Percentiles rank a stretch among this genome's conserved stretches.
Conservation (phyloP, 2,797 vertebrate genomes). For the Simalia tracyae region DNA sequence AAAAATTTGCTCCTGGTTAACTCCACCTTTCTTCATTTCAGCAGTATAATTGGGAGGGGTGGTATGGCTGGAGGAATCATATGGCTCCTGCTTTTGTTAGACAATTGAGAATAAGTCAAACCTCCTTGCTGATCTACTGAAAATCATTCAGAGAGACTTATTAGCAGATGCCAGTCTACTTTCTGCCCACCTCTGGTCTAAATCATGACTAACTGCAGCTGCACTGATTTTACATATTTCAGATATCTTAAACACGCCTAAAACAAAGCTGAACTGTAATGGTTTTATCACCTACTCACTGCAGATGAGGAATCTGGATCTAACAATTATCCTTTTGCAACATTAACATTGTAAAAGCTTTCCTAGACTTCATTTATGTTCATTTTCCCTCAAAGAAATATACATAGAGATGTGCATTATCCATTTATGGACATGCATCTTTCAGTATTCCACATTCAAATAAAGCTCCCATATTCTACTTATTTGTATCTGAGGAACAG, state of each 20-base stretch:
- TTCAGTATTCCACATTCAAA: not conserved
- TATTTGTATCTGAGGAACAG: conserved; percentile 18
- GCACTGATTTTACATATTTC: not conserved
- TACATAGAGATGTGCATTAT: not conserved
- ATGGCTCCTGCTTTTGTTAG: not conserved
- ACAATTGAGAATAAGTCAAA: not conserved
- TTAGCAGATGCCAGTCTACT: not conserved
- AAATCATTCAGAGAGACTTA: not conserved
- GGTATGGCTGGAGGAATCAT: not conserved
- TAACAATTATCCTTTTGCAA: not conserved
- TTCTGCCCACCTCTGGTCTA: not conserved
- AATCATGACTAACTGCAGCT: not conserved
- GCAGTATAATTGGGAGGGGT: not conserved
- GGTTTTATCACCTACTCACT: not conserved
- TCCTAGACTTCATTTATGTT: not conserved
- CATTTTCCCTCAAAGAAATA: not conserved
- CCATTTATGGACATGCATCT: not conserved
- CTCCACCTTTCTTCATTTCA: not conserved
- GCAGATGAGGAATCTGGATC: not conserved
- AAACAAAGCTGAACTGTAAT: not conserved
- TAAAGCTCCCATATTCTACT: conserved; percentile 2
- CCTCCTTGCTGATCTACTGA: not conserved
- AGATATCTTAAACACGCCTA: not conserved
- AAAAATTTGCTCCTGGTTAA: not conserved
- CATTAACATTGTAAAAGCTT: not conserved